phyloP scores from a whole-genome alignment of 2,797 vertebrate genomes.

The Smutsia temminckii region DNA sequence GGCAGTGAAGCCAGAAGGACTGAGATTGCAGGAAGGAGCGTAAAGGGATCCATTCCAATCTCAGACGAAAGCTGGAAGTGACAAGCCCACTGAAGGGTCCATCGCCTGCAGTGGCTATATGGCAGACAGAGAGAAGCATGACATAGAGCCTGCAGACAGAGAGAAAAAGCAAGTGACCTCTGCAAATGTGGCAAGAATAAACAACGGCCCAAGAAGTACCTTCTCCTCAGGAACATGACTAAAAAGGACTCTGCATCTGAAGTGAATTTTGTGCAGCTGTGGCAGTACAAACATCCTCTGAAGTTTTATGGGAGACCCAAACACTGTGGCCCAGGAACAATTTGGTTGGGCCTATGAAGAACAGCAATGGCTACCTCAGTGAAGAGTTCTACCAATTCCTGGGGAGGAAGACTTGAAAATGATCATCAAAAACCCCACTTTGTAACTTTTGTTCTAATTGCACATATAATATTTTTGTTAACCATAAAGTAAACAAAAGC shows the following conservation, averaged over 20 bases:
- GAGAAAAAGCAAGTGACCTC: not conserved
- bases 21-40: not conserved
- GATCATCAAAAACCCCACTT: not conserved
- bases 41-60: not conserved
- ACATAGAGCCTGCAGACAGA: not conserved
- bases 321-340: fast-evolving
- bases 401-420: not conserved
- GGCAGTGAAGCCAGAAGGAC: not conserved
- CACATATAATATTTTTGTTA: not conserved
- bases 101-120: fast-evolving
- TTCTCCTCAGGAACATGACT: not conserved
- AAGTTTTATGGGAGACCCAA: not conserved
- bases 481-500: not conserved
- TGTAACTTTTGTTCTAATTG: not conserved
- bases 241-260: not conserved
- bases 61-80: not conserved
- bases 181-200: fast-evolving
- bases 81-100: not conserved
- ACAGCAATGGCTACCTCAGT: not conserved
- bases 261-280: not conserved
- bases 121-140: not conserved
- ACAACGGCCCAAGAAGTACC: fast-evolving
- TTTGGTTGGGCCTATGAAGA: not conserved
- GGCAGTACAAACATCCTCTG: not conserved
- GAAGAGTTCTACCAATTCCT: not conserved